These are phyloP conservation scores for Oxyruncus cristatus DNA, from an alignment of 2,113 vertebrate species.

Conservation along the genomic window DNA sequence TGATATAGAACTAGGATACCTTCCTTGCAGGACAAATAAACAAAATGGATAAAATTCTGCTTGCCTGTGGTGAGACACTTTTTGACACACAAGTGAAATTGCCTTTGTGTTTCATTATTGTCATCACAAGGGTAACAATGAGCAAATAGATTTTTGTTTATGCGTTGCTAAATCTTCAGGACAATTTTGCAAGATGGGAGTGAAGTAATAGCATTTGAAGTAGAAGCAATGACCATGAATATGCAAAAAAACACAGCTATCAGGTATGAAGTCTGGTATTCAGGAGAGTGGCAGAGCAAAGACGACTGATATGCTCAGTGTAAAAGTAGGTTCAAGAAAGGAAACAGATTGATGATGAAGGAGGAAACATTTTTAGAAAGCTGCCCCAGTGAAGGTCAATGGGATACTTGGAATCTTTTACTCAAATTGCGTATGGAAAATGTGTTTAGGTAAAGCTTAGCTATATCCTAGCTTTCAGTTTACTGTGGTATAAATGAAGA, in stretches of 20 bases:
- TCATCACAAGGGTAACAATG: neutral
- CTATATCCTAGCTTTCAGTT: neutral
- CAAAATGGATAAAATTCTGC: neutral
- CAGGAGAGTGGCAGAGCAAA: conserved; percentile 19
- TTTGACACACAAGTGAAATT: neutral
- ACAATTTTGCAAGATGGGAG: neutral
- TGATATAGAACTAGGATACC: neutral
- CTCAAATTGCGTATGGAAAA: neutral
- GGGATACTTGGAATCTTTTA: conserved; percentile 52
- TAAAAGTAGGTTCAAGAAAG: conserved; percentile 57
- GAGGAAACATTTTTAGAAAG: conserved; percentile 57
- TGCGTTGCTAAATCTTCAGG: conserved; percentile 24
- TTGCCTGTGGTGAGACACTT: neutral
- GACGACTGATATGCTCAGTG: conserved; percentile 52
- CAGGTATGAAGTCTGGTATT: conserved; percentile 48
- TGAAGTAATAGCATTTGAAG: conserved; percentile 24
- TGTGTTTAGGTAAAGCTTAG: conserved; percentile 5
- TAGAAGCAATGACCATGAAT: conserved; percentile 51
- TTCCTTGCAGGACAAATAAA: neutral
- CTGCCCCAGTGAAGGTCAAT: neutral
- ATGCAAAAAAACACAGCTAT: conserved; percentile 54
- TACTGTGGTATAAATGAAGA: conserved; percentile 26
- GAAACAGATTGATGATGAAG: conserved; percentile 47
- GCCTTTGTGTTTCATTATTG: neutral
- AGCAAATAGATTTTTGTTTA: neutral